These are phyloP conservation scores for Nycteola revayana DNA, from an alignment of 2,888 invertebrate genomes.

Conservation along the genomic window DNA sequence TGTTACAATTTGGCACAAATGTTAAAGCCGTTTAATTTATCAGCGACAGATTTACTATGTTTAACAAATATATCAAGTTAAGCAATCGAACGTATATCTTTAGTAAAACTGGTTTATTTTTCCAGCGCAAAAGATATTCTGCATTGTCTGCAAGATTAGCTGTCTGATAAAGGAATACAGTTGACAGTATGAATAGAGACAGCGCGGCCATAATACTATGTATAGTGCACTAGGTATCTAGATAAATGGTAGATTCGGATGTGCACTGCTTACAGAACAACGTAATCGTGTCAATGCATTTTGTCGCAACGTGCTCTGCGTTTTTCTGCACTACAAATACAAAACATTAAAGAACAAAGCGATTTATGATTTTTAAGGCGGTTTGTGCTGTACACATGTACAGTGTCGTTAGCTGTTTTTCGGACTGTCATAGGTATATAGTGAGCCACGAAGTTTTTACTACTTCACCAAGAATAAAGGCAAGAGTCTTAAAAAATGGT, in stretches of 20 bases:
- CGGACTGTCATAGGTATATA: no score
- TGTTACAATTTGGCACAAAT: no score
- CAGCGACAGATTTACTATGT: no score
- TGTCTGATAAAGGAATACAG: conserved; percentile 1
- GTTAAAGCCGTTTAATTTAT: no score
- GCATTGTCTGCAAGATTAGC: conserved; percentile 1
- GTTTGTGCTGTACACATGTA: no score
- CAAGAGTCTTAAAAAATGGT: no score
- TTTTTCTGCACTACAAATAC: conserved; percentile 8
- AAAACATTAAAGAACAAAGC: no score
- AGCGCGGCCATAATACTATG: conserved; percentile 10
- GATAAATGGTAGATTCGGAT: conserved; percentile 45
- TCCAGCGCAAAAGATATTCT: not conserved
- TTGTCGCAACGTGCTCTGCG: conserved; percentile 1
- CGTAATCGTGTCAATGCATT: conserved; percentile 4
- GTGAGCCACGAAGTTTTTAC: no score
- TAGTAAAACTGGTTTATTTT: not conserved
- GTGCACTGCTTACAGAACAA: conserved; percentile 35
- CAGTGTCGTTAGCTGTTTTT: no score
- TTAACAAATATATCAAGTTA: no score
- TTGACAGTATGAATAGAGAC: conserved; percentile 16
- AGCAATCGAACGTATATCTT: not conserved
- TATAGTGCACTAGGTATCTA: conserved; percentile 28
- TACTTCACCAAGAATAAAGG: no score
- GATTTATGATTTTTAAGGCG: no score